Conservation (phyloP, 2,888 invertebrate species). For the Agrotis clavis region DNA sequence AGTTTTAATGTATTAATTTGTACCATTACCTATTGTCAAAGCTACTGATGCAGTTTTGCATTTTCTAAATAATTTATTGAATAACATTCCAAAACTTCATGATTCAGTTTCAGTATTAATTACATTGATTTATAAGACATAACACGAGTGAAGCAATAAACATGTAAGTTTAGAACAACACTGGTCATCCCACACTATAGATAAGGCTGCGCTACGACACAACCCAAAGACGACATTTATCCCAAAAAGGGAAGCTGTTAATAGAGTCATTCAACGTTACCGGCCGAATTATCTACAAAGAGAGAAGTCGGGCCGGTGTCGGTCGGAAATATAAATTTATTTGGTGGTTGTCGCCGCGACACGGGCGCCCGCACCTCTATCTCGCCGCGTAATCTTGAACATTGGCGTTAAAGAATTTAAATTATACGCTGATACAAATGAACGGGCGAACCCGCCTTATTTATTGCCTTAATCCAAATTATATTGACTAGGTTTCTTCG, state of each 20-base stretch:
- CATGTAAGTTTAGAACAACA: conserved; percentile 55
- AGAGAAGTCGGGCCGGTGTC: conserved; percentile 85
- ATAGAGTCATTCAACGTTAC: conserved; percentile 91
- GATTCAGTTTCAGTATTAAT: conserved; percentile 36
- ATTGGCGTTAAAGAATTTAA: conserved; percentile 92
- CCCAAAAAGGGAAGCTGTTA: conserved; percentile 91
- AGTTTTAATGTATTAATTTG: neutral
- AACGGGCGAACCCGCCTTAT: conserved; percentile 88
- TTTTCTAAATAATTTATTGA: conserved; percentile 1
- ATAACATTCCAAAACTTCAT: conserved; percentile 12
- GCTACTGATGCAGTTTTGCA: neutral
- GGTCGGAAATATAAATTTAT: conserved; percentile 91
- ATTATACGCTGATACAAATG: conserved; percentile 91
- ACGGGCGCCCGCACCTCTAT: conserved; percentile 90
- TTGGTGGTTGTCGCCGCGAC: conserved; percentile 88
- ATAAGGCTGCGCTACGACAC: conserved; percentile 78
- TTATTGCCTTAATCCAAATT: conserved; percentile 90
- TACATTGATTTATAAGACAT: conserved; percentile 48
- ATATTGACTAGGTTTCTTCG: conserved; percentile 88
- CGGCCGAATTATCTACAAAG: conserved; percentile 91
- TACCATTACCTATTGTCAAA: neutral
- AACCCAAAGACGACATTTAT: conserved; percentile 88
- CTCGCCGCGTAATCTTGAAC: conserved; percentile 90
- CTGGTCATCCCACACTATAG: conserved; percentile 75
- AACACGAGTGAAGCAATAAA: conserved; percentile 51